Evolutionary conservation across 2,888 invertebrate genomes (phyloP).

Genomic region (Tenthredo mesomela): DNA sequence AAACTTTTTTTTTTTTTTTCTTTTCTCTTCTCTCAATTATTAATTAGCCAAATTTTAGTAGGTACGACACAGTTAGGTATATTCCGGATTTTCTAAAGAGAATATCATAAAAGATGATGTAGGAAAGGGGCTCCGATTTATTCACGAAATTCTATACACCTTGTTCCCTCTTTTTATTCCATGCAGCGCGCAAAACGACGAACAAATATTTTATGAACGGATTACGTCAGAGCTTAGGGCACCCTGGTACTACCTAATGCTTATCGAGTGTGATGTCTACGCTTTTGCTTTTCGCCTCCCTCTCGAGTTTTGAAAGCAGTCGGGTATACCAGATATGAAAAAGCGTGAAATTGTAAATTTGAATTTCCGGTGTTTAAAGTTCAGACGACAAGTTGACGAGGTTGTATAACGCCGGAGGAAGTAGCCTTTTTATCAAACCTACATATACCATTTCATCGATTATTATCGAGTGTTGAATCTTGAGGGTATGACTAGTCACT

Average conservation of each 20-base stretch:
- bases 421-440: background rate
- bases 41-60: background rate
- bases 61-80: background rate
- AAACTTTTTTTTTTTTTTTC: too few relatives aligned
- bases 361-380: slow-evolving; percentile 7
- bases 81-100: background rate
- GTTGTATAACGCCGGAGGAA: slow-evolving; percentile 11
- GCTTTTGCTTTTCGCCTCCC: background rate
- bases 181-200: background rate
- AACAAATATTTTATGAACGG: slow-evolving; percentile 5
- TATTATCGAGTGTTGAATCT: slow-evolving; percentile 30
- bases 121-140: background rate
- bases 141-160: background rate
- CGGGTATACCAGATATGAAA: background rate
- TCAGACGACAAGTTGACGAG: slow-evolving; percentile 5
- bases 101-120: background rate
- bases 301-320: background rate
- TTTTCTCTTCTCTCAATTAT: background rate
- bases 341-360: background rate
- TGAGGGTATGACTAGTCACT: background rate
- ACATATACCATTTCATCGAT: slow-evolving; percentile 12
- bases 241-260: background rate
- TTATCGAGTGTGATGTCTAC: background rate
- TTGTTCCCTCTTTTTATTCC: background rate
- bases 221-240: slow-evolving; percentile 5